Percentiles rank a stretch among this genome's conserved stretches.
Evolutionary conservation across 1,140 invertebrate species (phyloP).

Genomic region (Paraescarpia echinospica): DNA sequence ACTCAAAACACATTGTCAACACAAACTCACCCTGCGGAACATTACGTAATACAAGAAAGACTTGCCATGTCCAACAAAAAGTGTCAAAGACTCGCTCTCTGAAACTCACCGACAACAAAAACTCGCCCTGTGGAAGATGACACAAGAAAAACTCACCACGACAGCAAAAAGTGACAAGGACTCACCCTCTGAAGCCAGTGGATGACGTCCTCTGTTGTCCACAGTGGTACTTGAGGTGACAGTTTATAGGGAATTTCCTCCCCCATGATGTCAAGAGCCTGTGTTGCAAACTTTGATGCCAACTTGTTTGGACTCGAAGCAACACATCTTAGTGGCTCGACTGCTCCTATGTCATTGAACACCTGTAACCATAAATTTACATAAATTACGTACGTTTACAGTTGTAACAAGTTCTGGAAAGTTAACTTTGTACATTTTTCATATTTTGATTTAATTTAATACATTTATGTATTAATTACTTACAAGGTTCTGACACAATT

Average conservation of each 20-base stretch:
- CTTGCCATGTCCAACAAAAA: neutral
- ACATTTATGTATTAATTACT: neutral
- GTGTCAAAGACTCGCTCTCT: neutral
- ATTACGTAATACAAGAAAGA: no score
- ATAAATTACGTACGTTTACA: constrained; percentile 6
- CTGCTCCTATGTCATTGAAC: constrained; percentile 91
- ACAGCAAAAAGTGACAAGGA: neutral
- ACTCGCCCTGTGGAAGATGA: no score
- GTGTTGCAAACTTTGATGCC: constrained; percentile 94
- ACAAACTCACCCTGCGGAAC: no score
- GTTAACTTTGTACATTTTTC: neutral
- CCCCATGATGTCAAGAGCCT: constrained; percentile 91
- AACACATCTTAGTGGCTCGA: constrained; percentile 92
- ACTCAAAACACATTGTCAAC: no score
- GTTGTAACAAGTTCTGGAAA: no score
- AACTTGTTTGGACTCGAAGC: constrained; percentile 97
- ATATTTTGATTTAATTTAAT: neutral
- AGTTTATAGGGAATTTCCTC: constrained; percentile 96
- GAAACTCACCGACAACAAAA: neutral
- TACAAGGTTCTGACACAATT: no score
- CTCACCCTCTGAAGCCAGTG: constrained; percentile 92
- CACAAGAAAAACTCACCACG: neutral
- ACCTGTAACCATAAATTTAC: constrained; percentile 59
- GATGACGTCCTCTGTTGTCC: constrained; percentile 93
- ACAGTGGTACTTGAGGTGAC: constrained; percentile 95